phyloP scores from a whole-genome alignment of 2,113 vertebrate species.

The Epinephelus moara region DNA sequence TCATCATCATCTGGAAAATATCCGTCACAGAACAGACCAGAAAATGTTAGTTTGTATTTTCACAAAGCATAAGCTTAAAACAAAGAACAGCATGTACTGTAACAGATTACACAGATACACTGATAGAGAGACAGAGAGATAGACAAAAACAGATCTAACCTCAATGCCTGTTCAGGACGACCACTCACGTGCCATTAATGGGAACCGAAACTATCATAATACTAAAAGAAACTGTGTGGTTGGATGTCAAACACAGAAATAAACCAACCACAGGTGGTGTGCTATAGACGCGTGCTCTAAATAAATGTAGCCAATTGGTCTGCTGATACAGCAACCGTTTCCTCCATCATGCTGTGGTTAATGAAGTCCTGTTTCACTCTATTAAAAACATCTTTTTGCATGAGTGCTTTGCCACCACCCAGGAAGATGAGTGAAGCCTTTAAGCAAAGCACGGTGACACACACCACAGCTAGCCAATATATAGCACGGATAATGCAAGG shows the following conservation, averaged over 20 bases:
- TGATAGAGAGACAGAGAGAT: background rate
- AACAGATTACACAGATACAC: background rate
- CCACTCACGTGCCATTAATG: background rate
- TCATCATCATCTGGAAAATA: constrained; percentile 81
- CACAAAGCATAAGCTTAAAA: background rate
- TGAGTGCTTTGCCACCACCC: background rate
- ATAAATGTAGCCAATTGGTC: background rate
- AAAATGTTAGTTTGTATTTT: constrained; percentile 37
- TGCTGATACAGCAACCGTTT: background rate
- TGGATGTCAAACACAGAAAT: background rate
- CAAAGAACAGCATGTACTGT: background rate
- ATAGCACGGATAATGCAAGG: background rate
- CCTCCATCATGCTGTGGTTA: background rate
- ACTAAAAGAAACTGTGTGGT: background rate
- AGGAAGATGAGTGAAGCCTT: background rate
- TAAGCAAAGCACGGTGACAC: background rate
- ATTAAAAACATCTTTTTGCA: too few relatives aligned
- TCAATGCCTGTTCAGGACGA: background rate
- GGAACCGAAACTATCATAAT: background rate
- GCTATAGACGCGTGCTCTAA: background rate
- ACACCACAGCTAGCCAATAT: background rate
- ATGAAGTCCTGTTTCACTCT: background rate
- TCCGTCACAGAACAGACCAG: constrained; percentile 53
- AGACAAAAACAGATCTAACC: background rate
- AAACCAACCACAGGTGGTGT: background rate